Evolutionary conservation across 2,797 vertebrate genomes (phyloP).

Genomic region (Periophthalmus magnuspinnatus): DNA sequence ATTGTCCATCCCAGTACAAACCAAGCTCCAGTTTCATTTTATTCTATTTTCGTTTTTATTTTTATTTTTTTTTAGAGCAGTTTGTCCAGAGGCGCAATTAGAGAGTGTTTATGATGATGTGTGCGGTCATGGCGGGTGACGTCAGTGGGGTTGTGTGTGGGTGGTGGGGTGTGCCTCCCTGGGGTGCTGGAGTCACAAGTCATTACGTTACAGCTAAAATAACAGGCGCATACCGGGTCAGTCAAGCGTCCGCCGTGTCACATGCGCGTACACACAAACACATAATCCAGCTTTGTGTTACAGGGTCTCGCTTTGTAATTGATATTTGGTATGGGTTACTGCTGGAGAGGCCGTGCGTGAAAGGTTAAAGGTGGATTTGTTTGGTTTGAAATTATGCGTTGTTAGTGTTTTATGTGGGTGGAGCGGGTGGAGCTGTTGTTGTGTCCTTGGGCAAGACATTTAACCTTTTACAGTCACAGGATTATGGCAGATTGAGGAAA

Average conservation of each 20-base stretch:
- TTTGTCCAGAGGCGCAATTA: constrained; percentile 48
- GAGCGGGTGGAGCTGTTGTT: neutral
- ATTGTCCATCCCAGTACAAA: too few relatives aligned
- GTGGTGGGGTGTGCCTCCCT: constrained; percentile 50
- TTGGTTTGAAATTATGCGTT: neutral
- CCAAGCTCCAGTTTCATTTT: constrained; percentile 7
- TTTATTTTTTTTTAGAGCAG: too few relatives aligned
- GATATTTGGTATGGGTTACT: neutral
- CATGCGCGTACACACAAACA: neutral
- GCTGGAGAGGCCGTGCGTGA: neutral
- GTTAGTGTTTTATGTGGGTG: neutral
- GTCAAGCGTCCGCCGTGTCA: constrained; percentile 32
- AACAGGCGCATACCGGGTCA: constrained; percentile 58
- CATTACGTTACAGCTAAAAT: constrained; percentile 62
- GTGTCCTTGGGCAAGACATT: constrained; percentile 1
- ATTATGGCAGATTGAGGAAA: neutral
- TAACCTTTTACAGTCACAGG: neutral
- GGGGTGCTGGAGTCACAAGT: constrained; percentile 66
- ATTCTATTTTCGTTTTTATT: constrained; percentile 19
- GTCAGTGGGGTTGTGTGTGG: constrained; percentile 39
- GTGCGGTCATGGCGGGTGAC: constrained; percentile 36
- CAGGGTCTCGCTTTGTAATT: neutral
- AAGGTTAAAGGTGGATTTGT: neutral
- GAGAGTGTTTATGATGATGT: constrained; percentile 40
- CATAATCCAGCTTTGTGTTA: neutral